Base-by-base conservation (phyloP, 2,888 invertebrate species). In the Clusia tigrina region DNA sequence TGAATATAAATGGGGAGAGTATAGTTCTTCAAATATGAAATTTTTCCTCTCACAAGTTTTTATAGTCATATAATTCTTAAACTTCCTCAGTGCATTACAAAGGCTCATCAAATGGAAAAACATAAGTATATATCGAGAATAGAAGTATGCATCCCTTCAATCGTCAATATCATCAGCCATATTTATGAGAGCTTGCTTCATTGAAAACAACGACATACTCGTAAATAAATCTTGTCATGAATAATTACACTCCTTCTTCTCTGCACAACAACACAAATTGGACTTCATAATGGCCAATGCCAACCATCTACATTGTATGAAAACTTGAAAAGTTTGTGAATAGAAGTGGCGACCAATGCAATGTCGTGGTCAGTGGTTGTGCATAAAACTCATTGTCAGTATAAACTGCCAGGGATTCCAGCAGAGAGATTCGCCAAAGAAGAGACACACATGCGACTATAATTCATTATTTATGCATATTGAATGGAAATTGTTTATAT, bases 381-480 rank as follows among this genome's bases (percentile, higher is more conserved):
- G 48, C 18, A 48, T 48, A 48, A n/a, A 48, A 20, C 48, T 48
- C 20, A 22, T 3, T 20, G 48, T 48, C 48, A 48, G 18, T 48
- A 22, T 18, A 48, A 18, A 48, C 48, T 20, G 22, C 22, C 5
- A 15, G 5, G 15, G 48, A 22, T 22, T 6, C 20, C 18, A n/a
- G n/a, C 3, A 12, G 42, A 20, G 48, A 18, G 22, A 22, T 6
- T 2, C 20, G 6, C 20, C 48, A 48, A 20, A 17, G 42, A n/a
- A 48, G 2, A 22, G 18, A 22, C 15, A 22, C 15, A 18, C 22
- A 22, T 48, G 48, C 18, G 17, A 54, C 25, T 2, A 54, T 18
- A 18, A 17, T 32, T 63, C 63, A 59, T 55, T 54, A 63, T 63
- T 63, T 63, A 59, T 55, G 55, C 55, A 48, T 52, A 59, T 52